A percentile compares a stretch with the other conserved stretches of the same genome.
Conservation (phyloP, 1,140 invertebrate genomes). For the Zelostemma sp. region DNA sequence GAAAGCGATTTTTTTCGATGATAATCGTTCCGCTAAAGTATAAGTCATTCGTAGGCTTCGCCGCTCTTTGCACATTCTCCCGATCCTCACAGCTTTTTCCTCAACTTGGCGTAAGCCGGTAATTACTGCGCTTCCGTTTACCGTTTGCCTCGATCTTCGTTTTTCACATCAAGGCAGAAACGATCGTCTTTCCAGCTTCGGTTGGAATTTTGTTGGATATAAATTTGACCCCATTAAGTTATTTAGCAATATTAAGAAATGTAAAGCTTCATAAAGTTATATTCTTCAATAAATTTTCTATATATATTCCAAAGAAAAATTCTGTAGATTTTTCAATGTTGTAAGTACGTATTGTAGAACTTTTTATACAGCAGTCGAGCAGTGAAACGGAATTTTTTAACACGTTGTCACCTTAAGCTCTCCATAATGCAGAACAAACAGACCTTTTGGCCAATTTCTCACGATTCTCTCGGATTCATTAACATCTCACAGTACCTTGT, state of each 20-base stretch:
- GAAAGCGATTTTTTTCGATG: conserved; percentile 2
- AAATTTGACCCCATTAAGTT: not conserved
- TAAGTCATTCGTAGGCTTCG: conserved; percentile 26
- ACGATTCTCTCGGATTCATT: too few species aligned
- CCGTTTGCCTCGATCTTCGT: conserved; percentile 9
- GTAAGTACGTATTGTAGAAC: too few species aligned
- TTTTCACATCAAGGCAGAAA: conserved; percentile 6
- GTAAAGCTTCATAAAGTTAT: too few species aligned
- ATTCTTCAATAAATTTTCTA: too few species aligned
- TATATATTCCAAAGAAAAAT: too few species aligned
- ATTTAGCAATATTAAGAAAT: not conserved
- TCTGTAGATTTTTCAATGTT: too few species aligned
- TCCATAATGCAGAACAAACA: too few species aligned
- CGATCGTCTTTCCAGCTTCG: not conserved
- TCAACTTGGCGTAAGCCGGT: conserved; percentile 28
- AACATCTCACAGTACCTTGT: too few species aligned
- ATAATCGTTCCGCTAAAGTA: conserved; percentile 34
- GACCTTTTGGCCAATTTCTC: too few species aligned
- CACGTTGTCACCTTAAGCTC: too few species aligned
- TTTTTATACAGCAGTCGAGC: too few species aligned
- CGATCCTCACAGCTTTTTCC: conserved; percentile 15
- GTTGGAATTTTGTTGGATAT: not conserved
- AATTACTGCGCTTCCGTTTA: conserved; percentile 39
- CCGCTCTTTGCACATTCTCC: not conserved
- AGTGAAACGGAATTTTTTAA: too few species aligned